Conservation (phyloP, 2,888 invertebrate species). For the Ferrisia virgata region DNA sequence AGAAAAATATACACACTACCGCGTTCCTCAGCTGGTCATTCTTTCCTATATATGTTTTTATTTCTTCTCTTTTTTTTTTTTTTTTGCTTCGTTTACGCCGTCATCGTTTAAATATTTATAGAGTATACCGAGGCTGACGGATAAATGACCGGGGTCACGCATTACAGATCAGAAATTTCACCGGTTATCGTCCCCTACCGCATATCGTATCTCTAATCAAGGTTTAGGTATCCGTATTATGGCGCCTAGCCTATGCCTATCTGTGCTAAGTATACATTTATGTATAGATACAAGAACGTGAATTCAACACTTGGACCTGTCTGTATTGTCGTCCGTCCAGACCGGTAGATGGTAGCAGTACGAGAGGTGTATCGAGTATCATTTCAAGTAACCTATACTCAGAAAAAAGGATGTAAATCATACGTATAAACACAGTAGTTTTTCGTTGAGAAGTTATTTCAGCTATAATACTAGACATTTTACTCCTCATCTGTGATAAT, state of each 20-base stretch:
- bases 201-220: background rate
- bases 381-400: too few relatives aligned
- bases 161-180: background rate
- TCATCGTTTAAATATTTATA: slow-evolving; percentile 8
- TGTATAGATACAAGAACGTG: too few relatives aligned
- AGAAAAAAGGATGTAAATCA: too few relatives aligned
- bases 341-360: too few relatives aligned
- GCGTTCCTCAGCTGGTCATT: background rate
- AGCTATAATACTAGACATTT: too few relatives aligned
- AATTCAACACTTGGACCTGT: too few relatives aligned
- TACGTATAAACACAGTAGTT: too few relatives aligned
- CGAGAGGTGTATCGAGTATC: too few relatives aligned
- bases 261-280: background rate
- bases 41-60: background rate
- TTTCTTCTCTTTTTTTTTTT: background rate
- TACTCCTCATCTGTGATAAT: too few relatives aligned
- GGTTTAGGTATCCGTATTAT: background rate
- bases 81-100: background rate
- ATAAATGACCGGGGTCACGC: background rate
- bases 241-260: background rate
- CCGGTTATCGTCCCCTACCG: background rate
- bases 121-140: background rate
- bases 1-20: background rate
- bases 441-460: too few relatives aligned
- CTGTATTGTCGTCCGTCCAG: too few relatives aligned